phyloP scores from a whole-genome alignment of 2,888 invertebrate species.

The Dorcus hopei region DNA sequence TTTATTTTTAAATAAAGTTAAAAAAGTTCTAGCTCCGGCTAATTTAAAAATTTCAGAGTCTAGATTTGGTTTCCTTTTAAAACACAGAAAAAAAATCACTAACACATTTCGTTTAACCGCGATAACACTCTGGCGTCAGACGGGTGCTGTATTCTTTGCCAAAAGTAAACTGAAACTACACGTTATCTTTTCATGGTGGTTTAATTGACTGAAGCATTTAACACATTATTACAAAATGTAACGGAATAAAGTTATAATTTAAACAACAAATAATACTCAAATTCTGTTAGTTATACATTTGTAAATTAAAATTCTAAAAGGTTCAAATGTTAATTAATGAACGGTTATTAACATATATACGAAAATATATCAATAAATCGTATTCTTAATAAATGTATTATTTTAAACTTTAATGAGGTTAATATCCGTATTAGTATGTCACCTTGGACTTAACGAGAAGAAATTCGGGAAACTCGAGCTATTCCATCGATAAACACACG shows the following conservation, averaged over 20 bases:
- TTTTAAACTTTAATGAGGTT: too few species aligned
- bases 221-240: slow-evolving; percentile 37
- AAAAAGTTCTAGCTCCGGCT: slow-evolving; percentile 30
- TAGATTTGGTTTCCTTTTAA: slow-evolving; percentile 5
- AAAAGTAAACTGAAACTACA: slow-evolving; percentile 9
- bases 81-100: not conserved
- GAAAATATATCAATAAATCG: slow-evolving; percentile 4
- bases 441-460: too few species aligned
- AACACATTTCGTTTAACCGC: too few species aligned
- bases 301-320: slow-evolving; percentile 9
- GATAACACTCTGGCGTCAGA: too few species aligned
- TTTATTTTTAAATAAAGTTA: not conserved
- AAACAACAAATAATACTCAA: slow-evolving; percentile 36
- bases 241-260: slow-evolving; percentile 43
- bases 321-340: slow-evolving; percentile 14
- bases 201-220: slow-evolving; percentile 33
- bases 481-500: too few species aligned
- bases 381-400: not conserved
- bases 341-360: slow-evolving; percentile 12
- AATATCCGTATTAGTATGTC: too few species aligned
- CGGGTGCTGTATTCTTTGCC: not conserved
- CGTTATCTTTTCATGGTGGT: slow-evolving; percentile 6
- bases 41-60: slow-evolving; percentile 30
- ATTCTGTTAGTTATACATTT: slow-evolving; percentile 36
- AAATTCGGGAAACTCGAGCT: too few species aligned